phyloP scores from a whole-genome alignment of 2,797 vertebrate species.

The Myoxocephalus aenaeus region DNA sequence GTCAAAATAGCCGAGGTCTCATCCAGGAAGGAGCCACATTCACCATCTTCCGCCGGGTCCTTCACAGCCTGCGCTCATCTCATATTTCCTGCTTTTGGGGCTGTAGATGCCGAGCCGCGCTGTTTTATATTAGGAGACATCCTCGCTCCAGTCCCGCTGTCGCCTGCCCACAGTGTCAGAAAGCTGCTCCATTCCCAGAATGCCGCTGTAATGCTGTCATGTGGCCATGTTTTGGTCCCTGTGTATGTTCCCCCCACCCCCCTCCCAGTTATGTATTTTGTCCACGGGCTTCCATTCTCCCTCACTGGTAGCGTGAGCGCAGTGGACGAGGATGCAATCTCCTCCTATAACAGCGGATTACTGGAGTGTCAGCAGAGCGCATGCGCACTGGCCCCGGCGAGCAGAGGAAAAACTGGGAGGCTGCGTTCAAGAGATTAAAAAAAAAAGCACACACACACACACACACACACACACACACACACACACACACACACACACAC shows the following conservation, averaged over 20 bases:
- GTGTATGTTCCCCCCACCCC: background rate
- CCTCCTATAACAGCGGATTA: conserved; percentile 79
- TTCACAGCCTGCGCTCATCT: conserved; percentile 53
- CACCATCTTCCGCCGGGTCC: conserved; percentile 54
- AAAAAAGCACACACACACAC: conserved; percentile 26
- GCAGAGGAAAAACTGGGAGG: conserved; percentile 51
- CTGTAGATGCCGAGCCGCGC: conserved; percentile 55
- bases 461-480: conserved; percentile 23
- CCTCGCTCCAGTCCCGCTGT: conserved; percentile 65
- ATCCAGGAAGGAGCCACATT: conserved; percentile 34
- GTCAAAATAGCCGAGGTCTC: conserved; percentile 24
- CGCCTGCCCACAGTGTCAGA: conserved; percentile 32
- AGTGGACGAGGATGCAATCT: conserved; percentile 76
- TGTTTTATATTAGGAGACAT: conserved; percentile 57
- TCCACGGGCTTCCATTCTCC: conserved; percentile 37
- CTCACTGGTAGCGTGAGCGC: conserved; percentile 61
- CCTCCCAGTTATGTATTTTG: conserved; percentile 4
- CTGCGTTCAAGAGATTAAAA: conserved; percentile 76
- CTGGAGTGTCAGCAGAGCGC: conserved; percentile 83
- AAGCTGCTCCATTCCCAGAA: conserved; percentile 39
- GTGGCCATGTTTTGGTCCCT: conserved; percentile 8
- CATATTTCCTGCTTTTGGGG: conserved; percentile 43
- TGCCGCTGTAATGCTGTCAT: background rate
- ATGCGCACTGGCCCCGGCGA: conserved; percentile 73
- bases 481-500: conserved; percentile 24